Percentiles rank a stretch among this genome's conserved stretches.
phyloP scores from a whole-genome alignment of 2,888 invertebrate genomes.

The Nomada fucata region DNA sequence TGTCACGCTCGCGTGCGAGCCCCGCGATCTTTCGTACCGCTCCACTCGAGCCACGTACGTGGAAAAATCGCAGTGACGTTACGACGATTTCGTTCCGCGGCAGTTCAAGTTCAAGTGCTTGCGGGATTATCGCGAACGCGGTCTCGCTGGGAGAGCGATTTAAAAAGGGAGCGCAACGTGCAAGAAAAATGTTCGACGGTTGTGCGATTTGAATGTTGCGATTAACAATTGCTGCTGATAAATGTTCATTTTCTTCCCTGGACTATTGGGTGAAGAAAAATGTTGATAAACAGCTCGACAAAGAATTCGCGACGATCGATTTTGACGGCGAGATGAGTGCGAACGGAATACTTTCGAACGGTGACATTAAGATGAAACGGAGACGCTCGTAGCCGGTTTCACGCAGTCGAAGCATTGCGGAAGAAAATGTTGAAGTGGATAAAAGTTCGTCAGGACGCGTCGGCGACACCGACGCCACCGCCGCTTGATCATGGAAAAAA shows the following conservation, averaged over 20 bases:
- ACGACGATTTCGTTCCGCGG: no score
- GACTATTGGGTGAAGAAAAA: no score
- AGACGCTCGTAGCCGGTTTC: neutral
- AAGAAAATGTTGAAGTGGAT: constrained; percentile 83
- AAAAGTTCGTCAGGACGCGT: constrained; percentile 80
- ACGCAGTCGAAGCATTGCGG: constrained; percentile 5
- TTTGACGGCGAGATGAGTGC: no score
- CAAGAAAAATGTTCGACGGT: no score
- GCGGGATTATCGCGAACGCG: no score
- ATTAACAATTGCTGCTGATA: no score
- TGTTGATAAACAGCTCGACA: no score
- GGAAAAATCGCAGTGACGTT: neutral
- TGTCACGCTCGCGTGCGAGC: neutral
- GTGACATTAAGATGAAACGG: constrained; percentile 15
- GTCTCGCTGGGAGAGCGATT: neutral
- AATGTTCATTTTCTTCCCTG: no score
- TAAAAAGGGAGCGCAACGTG: no score
- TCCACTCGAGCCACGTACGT: neutral
- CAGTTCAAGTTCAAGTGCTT: no score
- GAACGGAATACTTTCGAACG: neutral
- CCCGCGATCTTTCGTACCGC: neutral
- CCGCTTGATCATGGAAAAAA: constrained; percentile 40
- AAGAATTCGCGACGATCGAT: no score
- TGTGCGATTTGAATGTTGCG: no score
- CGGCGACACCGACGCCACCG: constrained; percentile 57